These are phyloP conservation scores for Vesta saturnalis DNA, from an alignment of 2,888 invertebrate species.

Conservation along the genomic window DNA sequence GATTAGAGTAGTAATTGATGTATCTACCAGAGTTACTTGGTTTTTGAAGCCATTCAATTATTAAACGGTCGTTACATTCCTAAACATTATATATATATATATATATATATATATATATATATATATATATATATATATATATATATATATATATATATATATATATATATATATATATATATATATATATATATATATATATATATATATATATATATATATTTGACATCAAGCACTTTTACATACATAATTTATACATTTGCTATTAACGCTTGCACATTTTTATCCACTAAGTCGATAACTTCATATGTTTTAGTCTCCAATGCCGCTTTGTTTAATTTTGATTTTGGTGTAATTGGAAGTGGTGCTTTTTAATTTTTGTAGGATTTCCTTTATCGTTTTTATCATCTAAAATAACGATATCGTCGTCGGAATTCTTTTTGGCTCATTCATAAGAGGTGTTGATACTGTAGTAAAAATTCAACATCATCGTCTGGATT, in stretches of 20 bases:
- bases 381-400: not conserved
- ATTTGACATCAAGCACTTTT: too few relatives aligned
- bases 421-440: slow-evolving; percentile 18
- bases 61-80: too few relatives aligned
- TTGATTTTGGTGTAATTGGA: not conserved
- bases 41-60: too few relatives aligned
- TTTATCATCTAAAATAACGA: slow-evolving; percentile 29
- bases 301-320: slow-evolving; percentile 44
- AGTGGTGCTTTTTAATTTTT: not conserved
- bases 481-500: slow-evolving; percentile 23
- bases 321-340: not conserved
- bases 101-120: too few relatives aligned
- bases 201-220: too few relatives aligned
- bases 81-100: too few relatives aligned
- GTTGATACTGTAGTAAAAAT: not conserved
- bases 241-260: slow-evolving; percentile 70
- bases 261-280: slow-evolving; percentile 49
- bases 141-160: too few relatives aligned
- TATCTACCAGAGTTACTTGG: too few relatives aligned
- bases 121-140: too few relatives aligned
- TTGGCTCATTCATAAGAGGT: not conserved
- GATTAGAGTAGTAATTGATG: too few relatives aligned
- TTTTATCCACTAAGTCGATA: slow-evolving; percentile 54
- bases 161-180: too few relatives aligned
- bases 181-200: too few relatives aligned